Evolutionary conservation across 30 jellyfish, hydroid and myxozoan genomes (phyloP).

Genomic region (Pseudorhiza aurosa): DNA sequence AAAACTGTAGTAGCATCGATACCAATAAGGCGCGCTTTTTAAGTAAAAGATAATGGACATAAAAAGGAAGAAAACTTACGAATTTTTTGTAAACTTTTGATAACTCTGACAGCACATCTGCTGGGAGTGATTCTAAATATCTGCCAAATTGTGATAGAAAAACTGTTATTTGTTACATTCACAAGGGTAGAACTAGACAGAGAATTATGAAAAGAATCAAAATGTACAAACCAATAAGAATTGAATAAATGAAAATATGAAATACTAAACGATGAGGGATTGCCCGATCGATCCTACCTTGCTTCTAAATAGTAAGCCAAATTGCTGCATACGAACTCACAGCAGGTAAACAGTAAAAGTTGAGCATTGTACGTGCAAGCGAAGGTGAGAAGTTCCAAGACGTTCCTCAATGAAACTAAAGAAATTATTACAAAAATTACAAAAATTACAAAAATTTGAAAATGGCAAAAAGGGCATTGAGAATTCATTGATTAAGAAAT

Average conservation of each 20-base stretch:
- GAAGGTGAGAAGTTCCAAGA: conserved; percentile 60
- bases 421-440: background rate
- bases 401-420: conserved; percentile 78
- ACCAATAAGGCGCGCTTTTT: too few relatives aligned
- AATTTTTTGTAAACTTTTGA: conserved; percentile 63
- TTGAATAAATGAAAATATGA: too few relatives aligned
- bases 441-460: background rate
- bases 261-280: background rate
- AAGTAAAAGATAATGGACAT: too few relatives aligned
- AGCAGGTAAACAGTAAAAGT: conserved; percentile 28
- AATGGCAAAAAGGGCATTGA: background rate
- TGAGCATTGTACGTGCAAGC: conserved; percentile 74
- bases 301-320: conserved; percentile 68
- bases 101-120: conserved; percentile 54
- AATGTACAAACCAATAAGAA: background rate
- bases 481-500: background rate
- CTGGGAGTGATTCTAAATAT: conserved; percentile 61
- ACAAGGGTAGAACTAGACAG: background rate
- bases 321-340: conserved; percentile 72
- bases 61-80: conserved; percentile 55
- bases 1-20: too few relatives aligned
- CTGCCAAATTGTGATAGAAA: conserved; percentile 13
- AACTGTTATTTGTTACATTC: too few relatives aligned
- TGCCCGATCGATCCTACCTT: conserved; percentile 25
- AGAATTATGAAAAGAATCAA: background rate